Percentiles rank a stretch among this genome's conserved stretches.
Conservation (phyloP, 2,113 vertebrate genomes). For the Notothenia coriiceps region DNA sequence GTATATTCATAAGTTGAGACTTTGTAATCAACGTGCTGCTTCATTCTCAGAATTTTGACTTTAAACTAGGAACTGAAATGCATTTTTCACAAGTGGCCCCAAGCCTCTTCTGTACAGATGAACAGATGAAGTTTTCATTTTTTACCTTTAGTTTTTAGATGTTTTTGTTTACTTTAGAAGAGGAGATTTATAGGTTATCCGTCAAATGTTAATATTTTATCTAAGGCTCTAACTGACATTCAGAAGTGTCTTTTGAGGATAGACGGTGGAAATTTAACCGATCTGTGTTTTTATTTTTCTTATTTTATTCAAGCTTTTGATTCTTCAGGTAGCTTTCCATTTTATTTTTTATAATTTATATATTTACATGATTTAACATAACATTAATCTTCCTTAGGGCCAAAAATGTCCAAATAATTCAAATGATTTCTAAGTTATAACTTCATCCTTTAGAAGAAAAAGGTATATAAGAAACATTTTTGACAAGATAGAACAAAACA, state of each 20-base stretch:
- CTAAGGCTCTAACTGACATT: background rate
- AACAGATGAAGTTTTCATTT: background rate
- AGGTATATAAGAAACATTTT: background rate
- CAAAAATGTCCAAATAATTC: background rate
- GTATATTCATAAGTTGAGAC: no score
- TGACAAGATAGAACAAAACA: background rate
- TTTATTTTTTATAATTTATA: no score
- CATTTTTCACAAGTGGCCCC: no score
- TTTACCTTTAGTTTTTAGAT: slow-evolving; percentile 42
- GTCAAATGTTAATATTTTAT: slow-evolving; percentile 5
- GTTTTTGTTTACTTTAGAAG: slow-evolving; percentile 8
- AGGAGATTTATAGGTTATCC: slow-evolving; percentile 35
- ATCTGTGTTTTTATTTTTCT: background rate
- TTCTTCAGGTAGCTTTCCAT: no score
- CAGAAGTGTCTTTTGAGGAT: background rate
- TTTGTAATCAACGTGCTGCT: no score
- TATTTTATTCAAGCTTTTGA: background rate
- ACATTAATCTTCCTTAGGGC: background rate
- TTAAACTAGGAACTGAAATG: no score
- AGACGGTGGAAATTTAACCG: background rate
- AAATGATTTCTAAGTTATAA: background rate
- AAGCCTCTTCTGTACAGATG: no score
- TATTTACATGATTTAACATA: no score
- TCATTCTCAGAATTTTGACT: no score
- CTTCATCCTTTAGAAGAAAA: slow-evolving; percentile 3